Conservation (phyloP, 2,797 vertebrate genomes). For the Pogoniulus pusillus region DNA sequence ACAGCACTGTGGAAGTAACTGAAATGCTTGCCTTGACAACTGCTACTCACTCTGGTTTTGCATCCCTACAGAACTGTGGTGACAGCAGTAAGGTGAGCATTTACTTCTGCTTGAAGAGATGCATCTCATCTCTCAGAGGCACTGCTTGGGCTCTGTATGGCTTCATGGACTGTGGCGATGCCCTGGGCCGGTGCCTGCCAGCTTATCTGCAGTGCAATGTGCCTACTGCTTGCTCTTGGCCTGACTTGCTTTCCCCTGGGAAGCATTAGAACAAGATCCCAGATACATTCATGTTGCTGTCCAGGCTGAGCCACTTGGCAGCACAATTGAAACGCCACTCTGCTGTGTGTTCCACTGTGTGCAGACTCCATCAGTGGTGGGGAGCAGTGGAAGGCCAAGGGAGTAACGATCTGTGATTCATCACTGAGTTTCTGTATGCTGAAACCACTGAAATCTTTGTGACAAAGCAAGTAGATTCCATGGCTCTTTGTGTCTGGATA, state of each 20-base stretch:
- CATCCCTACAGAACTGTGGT: neutral
- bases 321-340: accelerated
- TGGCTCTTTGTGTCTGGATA: neutral
- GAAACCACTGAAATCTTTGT: neutral
- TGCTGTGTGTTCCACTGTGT: neutral
- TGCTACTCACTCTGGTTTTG: neutral
- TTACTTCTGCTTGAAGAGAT: neutral
- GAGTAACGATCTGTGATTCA: neutral
- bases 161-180: neutral
- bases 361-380: neutral
- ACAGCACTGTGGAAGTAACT: neutral
- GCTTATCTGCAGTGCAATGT: neutral
- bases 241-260: neutral
- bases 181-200: neutral
- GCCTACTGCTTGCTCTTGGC: neutral
- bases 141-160: neutral
- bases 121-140: neutral
- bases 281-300: neutral
- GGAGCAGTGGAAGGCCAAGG: neutral
- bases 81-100: neutral
- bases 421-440: neutral
- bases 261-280: neutral
- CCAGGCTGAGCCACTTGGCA: neutral
- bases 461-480: neutral
- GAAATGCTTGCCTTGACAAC: conserved; percentile 1